Evolutionary conservation across 2,888 invertebrate genomes (phyloP), one percentile per base, ranked within the genome.

Genomic region (Enchytraeus crypticus): DNA sequence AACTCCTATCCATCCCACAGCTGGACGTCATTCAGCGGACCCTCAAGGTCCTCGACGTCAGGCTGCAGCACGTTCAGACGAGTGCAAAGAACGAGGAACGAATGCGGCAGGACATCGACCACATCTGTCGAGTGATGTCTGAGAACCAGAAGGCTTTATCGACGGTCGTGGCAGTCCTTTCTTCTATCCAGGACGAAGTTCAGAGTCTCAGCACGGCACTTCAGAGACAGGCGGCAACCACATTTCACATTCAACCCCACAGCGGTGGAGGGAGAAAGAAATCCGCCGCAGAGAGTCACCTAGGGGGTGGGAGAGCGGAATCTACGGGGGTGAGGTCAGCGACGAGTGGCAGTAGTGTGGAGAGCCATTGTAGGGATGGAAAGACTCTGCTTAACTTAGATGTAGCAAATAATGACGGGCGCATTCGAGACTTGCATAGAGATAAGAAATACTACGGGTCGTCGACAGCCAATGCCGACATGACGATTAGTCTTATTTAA

Each of bases 71-170:
- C 62, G 69, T 77, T 14, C 78, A 77, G 64, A 69, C 72, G n/a
- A 75, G 71, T 62, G 74, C 73, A 60, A 73, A 74, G 51, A 77
- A 77, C 62, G 77, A 77, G 59, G 72, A 76, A 59, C 69, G 73
- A 53, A 73, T 75, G 56, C 73, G 73, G 46, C 76, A 77, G 65
- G 77, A 79, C 61, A 73, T 79, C 1, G 77, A 78, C 47, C 77
- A 77, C 66, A 70, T 78, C 38, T 66, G 78, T 8, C 69, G 72
- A 4, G 70, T 78, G 46, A 77, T 79, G 75, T 73, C 74, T 2
- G 78, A 78, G 66, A 79, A 78, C 66, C 77, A 78, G 61, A 78
- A 79, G 64, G 78, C 77, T 5, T 69, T 78, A 66, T 72, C 71
- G 57, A 77, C 77, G 57, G 74, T 79, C 23, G 75, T 79, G 21